Evolutionary conservation across 2,888 invertebrate species (phyloP).

Genomic region (Dione vanillae): DNA sequence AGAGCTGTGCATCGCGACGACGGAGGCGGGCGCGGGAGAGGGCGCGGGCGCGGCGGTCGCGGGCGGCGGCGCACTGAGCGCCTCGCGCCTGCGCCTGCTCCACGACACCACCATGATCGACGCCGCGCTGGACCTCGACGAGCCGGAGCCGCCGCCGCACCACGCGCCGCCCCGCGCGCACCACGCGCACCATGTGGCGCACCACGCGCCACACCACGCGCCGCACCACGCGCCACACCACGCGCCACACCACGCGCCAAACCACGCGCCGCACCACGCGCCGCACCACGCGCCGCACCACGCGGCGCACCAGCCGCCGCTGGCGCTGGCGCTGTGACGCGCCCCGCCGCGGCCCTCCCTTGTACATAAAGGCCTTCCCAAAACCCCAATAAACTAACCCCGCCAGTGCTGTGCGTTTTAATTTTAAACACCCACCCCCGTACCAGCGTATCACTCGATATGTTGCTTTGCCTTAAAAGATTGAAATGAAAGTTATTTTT

Average conservation of each 20-base stretch:
- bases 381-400: conserved; percentile 40
- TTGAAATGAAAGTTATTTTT: conserved; percentile 16
- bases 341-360: conserved; percentile 10
- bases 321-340: conserved; percentile 44
- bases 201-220: conserved; percentile 42
- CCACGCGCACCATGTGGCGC: conserved; percentile 31
- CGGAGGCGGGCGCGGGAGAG: conserved; percentile 51
- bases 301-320: conserved; percentile 38
- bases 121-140: conserved; percentile 94
- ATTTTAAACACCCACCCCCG: background rate
- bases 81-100: conserved; percentile 89
- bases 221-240: conserved; percentile 86
- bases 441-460: background rate
- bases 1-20: conserved; percentile 51
- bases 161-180: conserved; percentile 33
- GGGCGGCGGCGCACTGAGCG: conserved; percentile 80
- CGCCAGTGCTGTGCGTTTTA: conserved; percentile 23
- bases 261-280: conserved; percentile 85
- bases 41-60: conserved; percentile 59
- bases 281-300: conserved; percentile 38
- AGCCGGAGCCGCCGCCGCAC: conserved; percentile 85
- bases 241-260: conserved; percentile 88
- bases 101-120: conserved; percentile 96
- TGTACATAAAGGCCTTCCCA: conserved; percentile 31
- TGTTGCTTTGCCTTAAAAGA: background rate